Conservation (phyloP, 2,888 invertebrate genomes). For the Machimus rusticus region DNA sequence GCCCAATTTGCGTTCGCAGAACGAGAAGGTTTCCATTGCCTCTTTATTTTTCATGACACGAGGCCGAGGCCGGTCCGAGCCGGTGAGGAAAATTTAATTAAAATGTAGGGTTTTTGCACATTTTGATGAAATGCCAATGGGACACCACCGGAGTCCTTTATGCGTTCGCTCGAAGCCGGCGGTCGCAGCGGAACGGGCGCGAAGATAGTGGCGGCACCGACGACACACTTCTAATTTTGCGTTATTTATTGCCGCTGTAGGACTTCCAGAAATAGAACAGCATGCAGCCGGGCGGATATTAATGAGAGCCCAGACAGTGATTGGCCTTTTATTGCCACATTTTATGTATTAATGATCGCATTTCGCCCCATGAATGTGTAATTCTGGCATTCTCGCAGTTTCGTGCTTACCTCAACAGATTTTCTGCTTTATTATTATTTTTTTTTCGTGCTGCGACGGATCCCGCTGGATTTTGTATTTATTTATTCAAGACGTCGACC, state of each 20-base stretch:
- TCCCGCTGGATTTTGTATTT: not conserved
- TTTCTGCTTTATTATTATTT: not conserved
- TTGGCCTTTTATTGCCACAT: constrained; percentile 14
- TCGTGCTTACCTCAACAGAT: constrained; percentile 14
- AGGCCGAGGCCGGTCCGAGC: not conserved
- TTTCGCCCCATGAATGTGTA: constrained; percentile 1
- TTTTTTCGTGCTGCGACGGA: not conserved
- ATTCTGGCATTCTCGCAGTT: not conserved
- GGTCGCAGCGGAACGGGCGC: not conserved
- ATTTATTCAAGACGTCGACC: constrained; percentile 1
- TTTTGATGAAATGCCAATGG: not conserved
- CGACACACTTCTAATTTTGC: not conserved
- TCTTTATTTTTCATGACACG: not conserved
- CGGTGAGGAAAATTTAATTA: not conserved
- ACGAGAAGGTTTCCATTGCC: not conserved
- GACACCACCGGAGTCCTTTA: not conserved
- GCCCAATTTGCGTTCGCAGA: not conserved
- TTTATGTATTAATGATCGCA: constrained; percentile 20
- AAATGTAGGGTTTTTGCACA: not conserved
- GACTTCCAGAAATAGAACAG: not conserved
- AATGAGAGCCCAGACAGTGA: constrained; percentile 2
- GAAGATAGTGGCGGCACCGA: not conserved
- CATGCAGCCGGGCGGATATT: not conserved
- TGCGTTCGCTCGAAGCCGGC: not conserved
- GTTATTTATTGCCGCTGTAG: not conserved